These are phyloP conservation scores for Suncus etruscus DNA, from an alignment of 2,113 vertebrate species.

Conservation along the genomic window DNA sequence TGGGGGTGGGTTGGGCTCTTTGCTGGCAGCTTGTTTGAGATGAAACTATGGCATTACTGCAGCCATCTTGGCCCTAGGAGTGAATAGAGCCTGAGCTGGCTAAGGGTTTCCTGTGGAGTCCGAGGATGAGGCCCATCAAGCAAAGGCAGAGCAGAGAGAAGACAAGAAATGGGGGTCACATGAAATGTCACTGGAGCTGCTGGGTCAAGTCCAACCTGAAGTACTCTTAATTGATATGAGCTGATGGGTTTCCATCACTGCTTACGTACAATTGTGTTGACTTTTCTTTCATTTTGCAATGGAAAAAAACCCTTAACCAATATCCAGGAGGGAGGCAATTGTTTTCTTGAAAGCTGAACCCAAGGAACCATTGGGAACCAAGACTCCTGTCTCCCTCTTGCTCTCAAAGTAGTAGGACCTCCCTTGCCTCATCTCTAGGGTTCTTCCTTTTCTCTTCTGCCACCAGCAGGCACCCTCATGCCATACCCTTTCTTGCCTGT, in stretches of 20 bases:
- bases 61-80: constrained; percentile 4
- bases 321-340: neutral
- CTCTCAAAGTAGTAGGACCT: too few species aligned
- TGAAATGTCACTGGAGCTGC: neutral
- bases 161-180: neutral
- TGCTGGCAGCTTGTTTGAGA: neutral
- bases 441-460: neutral
- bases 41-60: neutral
- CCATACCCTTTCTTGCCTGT: neutral
- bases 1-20: neutral
- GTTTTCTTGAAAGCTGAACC: neutral
- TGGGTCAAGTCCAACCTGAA: neutral
- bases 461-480: neutral
- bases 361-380: neutral
- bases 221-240: neutral
- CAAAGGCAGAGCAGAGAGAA: neutral
- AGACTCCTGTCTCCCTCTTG: neutral
- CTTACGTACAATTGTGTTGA: neutral
- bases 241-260: too few species aligned
- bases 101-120: neutral
- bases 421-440: too few species aligned
- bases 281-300: neutral
- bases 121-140: neutral
- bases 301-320: neutral
- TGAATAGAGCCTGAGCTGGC: neutral